Conservation (phyloP, 2,888 invertebrate genomes). For the Selenia dentaria region DNA sequence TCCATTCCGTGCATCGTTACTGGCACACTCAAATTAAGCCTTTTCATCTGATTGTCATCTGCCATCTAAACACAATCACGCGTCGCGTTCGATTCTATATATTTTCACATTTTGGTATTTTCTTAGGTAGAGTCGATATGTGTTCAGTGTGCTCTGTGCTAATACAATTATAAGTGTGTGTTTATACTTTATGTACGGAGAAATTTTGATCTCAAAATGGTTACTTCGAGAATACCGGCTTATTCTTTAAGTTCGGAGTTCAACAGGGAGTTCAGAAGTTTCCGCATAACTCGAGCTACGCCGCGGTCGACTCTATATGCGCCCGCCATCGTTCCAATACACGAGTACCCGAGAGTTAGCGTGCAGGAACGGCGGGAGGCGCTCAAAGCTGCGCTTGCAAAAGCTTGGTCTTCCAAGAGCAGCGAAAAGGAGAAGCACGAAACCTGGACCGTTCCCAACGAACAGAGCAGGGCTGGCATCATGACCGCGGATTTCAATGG, state of each 20-base stretch:
- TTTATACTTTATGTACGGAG: conserved; percentile 55
- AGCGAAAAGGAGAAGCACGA: conserved; percentile 75
- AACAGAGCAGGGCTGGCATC: conserved; percentile 66
- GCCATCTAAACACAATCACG: conserved; percentile 2
- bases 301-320: conserved; percentile 79
- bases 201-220: conserved; percentile 85
- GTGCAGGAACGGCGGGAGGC: conserved; percentile 81
- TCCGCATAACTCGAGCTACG: conserved; percentile 80
- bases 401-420: conserved; percentile 78
- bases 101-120: conserved; percentile 40
- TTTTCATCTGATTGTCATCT: conserved; percentile 21
- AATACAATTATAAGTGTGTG: conserved; percentile 65
- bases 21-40: conserved; percentile 18
- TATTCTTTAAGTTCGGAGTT: conserved; percentile 86
- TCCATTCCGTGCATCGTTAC: conserved; percentile 47
- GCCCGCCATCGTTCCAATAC: conserved; percentile 83
- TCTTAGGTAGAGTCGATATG: conserved; percentile 80
- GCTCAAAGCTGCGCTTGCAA: conserved; percentile 78
- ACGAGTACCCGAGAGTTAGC: conserved; percentile 86
- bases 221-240: conserved; percentile 86
- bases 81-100: conserved; percentile 51
- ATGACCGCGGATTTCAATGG: conserved; percentile 64
- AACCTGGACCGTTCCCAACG: conserved; percentile 72
- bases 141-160: conserved; percentile 76
- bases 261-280: conserved; percentile 85